Base-by-base conservation (phyloP, 2,888 invertebrate genomes). In the Dichetophora obliterata region DNA sequence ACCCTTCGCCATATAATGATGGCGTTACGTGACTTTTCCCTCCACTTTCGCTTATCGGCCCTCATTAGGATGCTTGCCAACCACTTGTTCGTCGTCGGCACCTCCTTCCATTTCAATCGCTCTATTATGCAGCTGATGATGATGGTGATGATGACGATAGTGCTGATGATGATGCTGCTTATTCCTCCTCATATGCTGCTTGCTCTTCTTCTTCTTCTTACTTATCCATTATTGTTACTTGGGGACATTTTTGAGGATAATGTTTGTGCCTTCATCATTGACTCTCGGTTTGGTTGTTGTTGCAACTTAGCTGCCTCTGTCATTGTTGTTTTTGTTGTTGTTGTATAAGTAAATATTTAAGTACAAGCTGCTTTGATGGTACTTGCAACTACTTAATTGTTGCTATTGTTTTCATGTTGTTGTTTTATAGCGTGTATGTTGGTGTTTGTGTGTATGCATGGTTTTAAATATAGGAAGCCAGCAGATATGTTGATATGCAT, bases 401-500 rank as follows among this genome's bases (percentile, higher is more conserved):
- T 34, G 63, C 71, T 78, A 19, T 22, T 74, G 54, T 43, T 57
- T 48, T 48, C 8, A 59, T 63, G 27, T 72, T 73, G 61, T 66
- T 69, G 70, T 74, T 24, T 31, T 52, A 54, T 75, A 16, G 24
- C 37, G 48, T 48, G 50, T 68, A 19, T 34, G 16, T 65, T 43
- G 61, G 19, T 65, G 57, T 71, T 9, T 61, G 68, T 77, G 77
- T 66, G 54, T 75, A 69, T 72, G 69, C 75, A 79, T 79, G 78
- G 76, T 79, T 79, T 59, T 74, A 63, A 79, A 80, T 81, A 80
- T 71, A 79, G 66, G 78, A 78, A 14, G 14, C 43, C 43, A 43
- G 14, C 43, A 43, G 80, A 79, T 76, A 80, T 80, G 81, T 80
- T 77, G 78, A 57, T 77, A 77, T 77, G 74, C 76, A 78, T 74